Percentiles rank a stretch among this genome's conserved stretches.
phyloP scores from a whole-genome alignment of 2,888 invertebrate species.

The Cecidostiba fungosa region DNA sequence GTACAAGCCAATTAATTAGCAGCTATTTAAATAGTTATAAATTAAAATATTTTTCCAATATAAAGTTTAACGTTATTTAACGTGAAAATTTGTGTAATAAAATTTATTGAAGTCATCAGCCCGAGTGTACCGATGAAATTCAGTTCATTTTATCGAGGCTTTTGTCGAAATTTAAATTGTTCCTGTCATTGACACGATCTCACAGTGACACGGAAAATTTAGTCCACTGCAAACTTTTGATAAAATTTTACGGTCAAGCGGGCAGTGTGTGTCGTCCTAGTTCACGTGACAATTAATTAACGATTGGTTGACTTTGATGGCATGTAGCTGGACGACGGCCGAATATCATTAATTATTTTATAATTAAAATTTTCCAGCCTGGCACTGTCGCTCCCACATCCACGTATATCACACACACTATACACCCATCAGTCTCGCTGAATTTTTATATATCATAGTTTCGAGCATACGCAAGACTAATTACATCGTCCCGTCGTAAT shows the following conservation, averaged over 20 bases:
- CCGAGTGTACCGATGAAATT: constrained; percentile 34
- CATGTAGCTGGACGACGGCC: background rate
- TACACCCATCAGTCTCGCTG: background rate
- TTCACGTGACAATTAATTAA: constrained; percentile 55
- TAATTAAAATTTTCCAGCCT: constrained; percentile 14
- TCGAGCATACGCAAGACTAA: background rate
- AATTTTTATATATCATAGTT: background rate
- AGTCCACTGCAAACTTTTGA: constrained; percentile 40
- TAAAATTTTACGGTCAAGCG: constrained; percentile 40
- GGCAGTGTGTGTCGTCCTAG: constrained; percentile 31
- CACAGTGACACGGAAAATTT: constrained; percentile 44
- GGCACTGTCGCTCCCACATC: background rate
- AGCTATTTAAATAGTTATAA: too few relatives aligned
- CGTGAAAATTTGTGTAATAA: too few relatives aligned
- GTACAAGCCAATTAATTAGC: too few relatives aligned
- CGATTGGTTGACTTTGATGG: background rate
- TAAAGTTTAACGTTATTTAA: too few relatives aligned
- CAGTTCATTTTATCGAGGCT: constrained; percentile 22
- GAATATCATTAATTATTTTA: constrained; percentile 15
- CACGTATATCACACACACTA: background rate
- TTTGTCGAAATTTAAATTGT: constrained; percentile 56
- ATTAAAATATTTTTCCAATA: too few relatives aligned
- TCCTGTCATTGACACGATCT: constrained; percentile 53
- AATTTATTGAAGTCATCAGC: too few relatives aligned
- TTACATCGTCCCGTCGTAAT: background rate